These are phyloP conservation scores for Neostethus bicornis DNA, from an alignment of 2,797 vertebrate genomes.

Conservation along the genomic window DNA sequence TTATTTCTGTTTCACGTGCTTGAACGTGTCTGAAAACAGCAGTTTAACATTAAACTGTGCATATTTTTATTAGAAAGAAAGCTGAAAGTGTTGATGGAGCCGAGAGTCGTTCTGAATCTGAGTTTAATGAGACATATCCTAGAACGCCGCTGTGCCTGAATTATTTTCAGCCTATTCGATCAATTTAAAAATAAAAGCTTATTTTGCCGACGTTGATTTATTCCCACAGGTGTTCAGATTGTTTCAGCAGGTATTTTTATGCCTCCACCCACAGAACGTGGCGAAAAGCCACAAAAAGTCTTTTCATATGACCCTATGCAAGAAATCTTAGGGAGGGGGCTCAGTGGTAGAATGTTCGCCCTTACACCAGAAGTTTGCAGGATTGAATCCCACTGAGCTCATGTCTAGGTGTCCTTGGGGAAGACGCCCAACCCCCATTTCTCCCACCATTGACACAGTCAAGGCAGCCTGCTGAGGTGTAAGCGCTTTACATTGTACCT, in stretches of 20 bases:
- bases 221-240: constrained; percentile 61
- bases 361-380: too few relatives aligned
- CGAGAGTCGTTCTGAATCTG: constrained; percentile 22
- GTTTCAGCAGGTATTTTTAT: constrained; percentile 45
- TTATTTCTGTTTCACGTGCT: constrained; percentile 6
- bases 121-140: constrained; percentile 39
- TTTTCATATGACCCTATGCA: too few relatives aligned
- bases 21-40: constrained; percentile 21
- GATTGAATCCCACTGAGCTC: too few relatives aligned
- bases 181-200: constrained; percentile 45
- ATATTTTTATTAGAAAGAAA: constrained; percentile 19
- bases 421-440: too few relatives aligned
- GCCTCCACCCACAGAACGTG: too few relatives aligned
- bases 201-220: constrained; percentile 61
- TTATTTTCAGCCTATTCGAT: constrained; percentile 49
- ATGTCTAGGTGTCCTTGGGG: too few relatives aligned
- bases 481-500: too few relatives aligned
- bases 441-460: too few relatives aligned
- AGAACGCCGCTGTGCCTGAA: constrained; percentile 24
- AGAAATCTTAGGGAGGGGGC: too few relatives aligned
- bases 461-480: too few relatives aligned
- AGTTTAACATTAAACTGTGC: constrained; percentile 6
- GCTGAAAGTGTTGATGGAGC: constrained; percentile 25
- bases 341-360: too few relatives aligned
- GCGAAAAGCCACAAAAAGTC: constrained; percentile 60